Evolutionary conservation across 2,113 vertebrate genomes (phyloP).

Genomic region (Bambusicola thoracicus): DNA sequence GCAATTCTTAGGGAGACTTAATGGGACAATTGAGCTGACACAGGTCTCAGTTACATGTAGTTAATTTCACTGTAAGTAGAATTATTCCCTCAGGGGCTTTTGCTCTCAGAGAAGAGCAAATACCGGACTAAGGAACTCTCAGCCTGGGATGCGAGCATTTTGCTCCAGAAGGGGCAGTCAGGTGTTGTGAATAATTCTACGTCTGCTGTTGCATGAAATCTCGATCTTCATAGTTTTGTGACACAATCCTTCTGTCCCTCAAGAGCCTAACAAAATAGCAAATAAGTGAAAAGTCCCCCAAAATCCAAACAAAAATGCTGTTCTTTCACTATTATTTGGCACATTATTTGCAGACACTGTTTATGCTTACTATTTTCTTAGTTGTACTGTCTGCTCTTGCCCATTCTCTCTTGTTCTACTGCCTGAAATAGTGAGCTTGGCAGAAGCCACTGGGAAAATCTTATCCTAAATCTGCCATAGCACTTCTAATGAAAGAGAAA

Average conservation of each 20-base stretch:
- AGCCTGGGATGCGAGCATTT: background rate
- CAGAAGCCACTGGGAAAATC: background rate
- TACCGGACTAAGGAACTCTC: background rate
- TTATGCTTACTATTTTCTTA: accelerated
- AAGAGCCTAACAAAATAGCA: background rate
- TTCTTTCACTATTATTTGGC: background rate
- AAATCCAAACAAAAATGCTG: background rate
- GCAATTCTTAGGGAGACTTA: background rate
- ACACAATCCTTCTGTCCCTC: background rate
- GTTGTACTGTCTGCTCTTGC: background rate
- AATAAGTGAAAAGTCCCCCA: background rate
- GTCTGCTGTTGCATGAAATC: background rate
- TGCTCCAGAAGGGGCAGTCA: background rate
- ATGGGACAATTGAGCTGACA: background rate
- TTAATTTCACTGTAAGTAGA: background rate
- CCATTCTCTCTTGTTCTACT: background rate
- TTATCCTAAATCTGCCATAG: background rate
- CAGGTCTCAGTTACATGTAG: background rate
- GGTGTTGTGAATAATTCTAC: background rate
- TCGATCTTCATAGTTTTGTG: background rate
- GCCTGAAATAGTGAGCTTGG: background rate
- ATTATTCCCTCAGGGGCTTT: background rate
- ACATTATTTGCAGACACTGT: accelerated
- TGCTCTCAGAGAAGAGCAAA: background rate
- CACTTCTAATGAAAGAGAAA: background rate